phyloP scores from a whole-genome alignment of 2,888 invertebrate species.

The Drosophila mettleri region DNA sequence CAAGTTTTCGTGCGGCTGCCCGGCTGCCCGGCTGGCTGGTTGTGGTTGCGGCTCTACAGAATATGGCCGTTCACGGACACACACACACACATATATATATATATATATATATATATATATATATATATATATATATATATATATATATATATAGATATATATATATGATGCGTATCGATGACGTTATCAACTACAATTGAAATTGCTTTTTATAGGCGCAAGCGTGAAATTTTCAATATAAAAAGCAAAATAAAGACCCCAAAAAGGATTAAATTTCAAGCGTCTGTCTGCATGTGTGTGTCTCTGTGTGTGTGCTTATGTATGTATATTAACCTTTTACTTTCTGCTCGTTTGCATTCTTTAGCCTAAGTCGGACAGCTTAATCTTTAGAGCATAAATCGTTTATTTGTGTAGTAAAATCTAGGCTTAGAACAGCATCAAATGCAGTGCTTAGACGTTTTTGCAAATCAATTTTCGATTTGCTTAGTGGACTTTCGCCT shows the following conservation, averaged over 20 bases:
- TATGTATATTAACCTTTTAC: conserved; percentile 1
- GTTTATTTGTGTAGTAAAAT: not conserved
- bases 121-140: not conserved
- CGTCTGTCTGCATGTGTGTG: not conserved
- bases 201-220: conserved; percentile 44
- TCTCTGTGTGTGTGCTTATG: not conserved
- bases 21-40: not conserved
- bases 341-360: conserved; percentile 5
- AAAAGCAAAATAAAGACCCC: conserved; percentile 3
- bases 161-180: conserved; percentile 45
- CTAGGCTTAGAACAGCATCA: not conserved
- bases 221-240: conserved; percentile 40
- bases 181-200: conserved; percentile 57
- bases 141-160: not conserved
- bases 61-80: conserved; percentile 24
- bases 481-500: no score
- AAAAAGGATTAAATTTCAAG: conserved; percentile 7
- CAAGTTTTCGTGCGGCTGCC: conserved; percentile 54
- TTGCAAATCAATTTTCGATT: no score
- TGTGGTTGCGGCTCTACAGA: conserved; percentile 11
- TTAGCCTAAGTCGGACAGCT: not conserved
- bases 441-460: not conserved
- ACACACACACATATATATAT: not conserved
- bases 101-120: not conserved
- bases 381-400: conserved; percentile 3